Percentiles rank a stretch among this genome's conserved stretches.
phyloP scores from a whole-genome alignment of 2,797 vertebrate genomes.

The Oreochromis mossambicus region DNA sequence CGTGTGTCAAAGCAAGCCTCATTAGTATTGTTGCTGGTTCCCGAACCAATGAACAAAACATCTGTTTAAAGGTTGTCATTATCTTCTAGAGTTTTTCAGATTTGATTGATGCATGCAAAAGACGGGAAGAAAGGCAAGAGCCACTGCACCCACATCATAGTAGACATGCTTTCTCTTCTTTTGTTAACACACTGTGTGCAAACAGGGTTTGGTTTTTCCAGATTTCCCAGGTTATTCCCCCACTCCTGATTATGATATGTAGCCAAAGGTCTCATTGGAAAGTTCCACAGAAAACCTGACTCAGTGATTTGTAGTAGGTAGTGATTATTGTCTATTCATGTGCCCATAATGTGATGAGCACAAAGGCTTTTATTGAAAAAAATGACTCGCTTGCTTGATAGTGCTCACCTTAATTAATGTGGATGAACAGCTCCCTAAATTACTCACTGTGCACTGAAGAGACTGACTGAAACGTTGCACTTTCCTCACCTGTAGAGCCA shows the following conservation, averaged over 20 bases:
- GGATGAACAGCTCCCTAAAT: neutral
- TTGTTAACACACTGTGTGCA: neutral
- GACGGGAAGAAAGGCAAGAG: neutral
- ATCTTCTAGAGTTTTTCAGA: neutral
- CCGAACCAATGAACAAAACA: neutral
- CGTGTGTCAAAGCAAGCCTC: neutral
- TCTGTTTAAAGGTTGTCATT: neutral
- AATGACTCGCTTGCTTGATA: neutral
- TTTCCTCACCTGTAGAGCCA: constrained; percentile 90
- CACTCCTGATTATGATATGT: neutral
- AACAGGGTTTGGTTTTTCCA: neutral
- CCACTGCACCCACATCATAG: neutral
- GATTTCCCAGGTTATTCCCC: neutral
- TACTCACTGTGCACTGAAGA: neutral
- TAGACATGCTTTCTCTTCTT: neutral
- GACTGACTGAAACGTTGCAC: neutral
- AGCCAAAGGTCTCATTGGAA: neutral
- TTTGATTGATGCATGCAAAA: neutral
- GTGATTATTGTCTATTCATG: neutral
- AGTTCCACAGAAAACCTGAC: neutral
- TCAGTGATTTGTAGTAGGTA: neutral
- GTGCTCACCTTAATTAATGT: neutral
- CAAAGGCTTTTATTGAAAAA: neutral
- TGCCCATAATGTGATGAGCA: neutral
- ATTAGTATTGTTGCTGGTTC: neutral